phyloP scores from a whole-genome alignment of 92 coral and sea anemone species.

The Muricea muricata region DNA sequence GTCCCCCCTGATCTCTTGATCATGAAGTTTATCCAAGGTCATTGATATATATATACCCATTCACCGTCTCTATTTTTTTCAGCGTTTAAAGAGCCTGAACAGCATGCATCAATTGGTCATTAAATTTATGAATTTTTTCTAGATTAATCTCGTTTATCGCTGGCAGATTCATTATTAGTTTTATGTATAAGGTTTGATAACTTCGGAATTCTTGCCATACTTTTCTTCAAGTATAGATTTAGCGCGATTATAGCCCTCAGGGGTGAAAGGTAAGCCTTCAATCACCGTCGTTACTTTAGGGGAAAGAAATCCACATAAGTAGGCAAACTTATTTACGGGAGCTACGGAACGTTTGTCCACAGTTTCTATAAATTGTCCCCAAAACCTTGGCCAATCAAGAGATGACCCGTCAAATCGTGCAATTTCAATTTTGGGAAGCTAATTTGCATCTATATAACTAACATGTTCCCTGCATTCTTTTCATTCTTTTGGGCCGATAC shows the following conservation, averaged over 20 bases:
- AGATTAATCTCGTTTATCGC: slow-evolving; percentile 34
- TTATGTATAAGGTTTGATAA: slow-evolving; percentile 1
- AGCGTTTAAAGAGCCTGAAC: slow-evolving; percentile 28
- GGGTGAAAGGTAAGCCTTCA: slow-evolving; percentile 13
- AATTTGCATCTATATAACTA: too few species aligned
- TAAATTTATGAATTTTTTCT: neutral
- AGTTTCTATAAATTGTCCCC: too few species aligned
- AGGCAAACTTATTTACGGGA: too few species aligned
- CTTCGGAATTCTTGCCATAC: slow-evolving; percentile 10
- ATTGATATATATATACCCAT: slow-evolving; percentile 32
- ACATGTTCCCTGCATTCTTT: too few species aligned
- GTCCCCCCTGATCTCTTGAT: slow-evolving; percentile 22
- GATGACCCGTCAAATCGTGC: neutral
- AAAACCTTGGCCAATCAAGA: slow-evolving; percentile 25
- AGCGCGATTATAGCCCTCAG: slow-evolving; percentile 22
- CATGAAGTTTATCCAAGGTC: slow-evolving; percentile 29
- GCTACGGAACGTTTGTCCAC: too few species aligned
- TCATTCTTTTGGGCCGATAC: neutral
- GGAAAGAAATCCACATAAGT: too few species aligned
- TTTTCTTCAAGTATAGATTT: neutral
- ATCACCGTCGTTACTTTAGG: too few species aligned
- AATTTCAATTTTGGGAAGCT: neutral
- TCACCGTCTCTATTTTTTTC: slow-evolving; percentile 17
- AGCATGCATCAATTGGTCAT: slow-evolving; percentile 3
- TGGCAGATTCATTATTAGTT: too few species aligned